Evolutionary conservation across 2,888 invertebrate genomes (phyloP).

Genomic region (Tromatobia lineatoria): DNA sequence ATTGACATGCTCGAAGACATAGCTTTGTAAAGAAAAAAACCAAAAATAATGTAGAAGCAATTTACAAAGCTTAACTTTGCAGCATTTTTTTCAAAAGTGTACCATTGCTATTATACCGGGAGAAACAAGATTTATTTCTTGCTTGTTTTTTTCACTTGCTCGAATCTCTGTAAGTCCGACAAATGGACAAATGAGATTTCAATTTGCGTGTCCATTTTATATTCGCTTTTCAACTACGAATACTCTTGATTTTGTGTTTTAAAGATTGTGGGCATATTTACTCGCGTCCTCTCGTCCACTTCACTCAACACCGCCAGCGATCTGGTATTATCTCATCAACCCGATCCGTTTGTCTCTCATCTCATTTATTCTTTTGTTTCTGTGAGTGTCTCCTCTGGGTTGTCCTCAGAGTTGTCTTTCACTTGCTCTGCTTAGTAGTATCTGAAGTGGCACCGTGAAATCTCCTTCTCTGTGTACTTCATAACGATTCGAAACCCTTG

Average conservation of each 20-base stretch:
- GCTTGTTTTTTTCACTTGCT: not conserved
- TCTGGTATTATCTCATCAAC: conserved; percentile 46
- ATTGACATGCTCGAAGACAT: too few species aligned
- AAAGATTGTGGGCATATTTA: conserved; percentile 50
- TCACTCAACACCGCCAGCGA: conserved; percentile 39
- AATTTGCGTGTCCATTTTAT: conserved; percentile 41
- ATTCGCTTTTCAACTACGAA: conserved; percentile 31
- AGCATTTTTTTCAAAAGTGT: too few species aligned
- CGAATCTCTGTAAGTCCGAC: not conserved
- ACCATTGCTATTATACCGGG: too few species aligned
- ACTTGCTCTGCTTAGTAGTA: not conserved
- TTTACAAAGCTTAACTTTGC: too few species aligned
- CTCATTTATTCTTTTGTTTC: conserved; percentile 65
- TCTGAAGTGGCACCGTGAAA: conserved; percentile 54
- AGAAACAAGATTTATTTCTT: not conserved
- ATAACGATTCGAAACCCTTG: conserved; percentile 26
- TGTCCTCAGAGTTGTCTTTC: conserved; percentile 43
- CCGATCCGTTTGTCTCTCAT: conserved; percentile 60
- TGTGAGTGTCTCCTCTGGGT: conserved; percentile 20
- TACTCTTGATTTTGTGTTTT: not conserved
- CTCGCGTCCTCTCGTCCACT: conserved; percentile 21
- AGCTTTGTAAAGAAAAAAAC: too few species aligned
- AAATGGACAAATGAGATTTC: conserved; percentile 31
- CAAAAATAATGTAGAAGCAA: too few species aligned
- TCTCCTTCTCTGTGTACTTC: conserved; percentile 54